Conservation (phyloP, 2,113 vertebrate genomes). For the Megalops atlanticus region DNA sequence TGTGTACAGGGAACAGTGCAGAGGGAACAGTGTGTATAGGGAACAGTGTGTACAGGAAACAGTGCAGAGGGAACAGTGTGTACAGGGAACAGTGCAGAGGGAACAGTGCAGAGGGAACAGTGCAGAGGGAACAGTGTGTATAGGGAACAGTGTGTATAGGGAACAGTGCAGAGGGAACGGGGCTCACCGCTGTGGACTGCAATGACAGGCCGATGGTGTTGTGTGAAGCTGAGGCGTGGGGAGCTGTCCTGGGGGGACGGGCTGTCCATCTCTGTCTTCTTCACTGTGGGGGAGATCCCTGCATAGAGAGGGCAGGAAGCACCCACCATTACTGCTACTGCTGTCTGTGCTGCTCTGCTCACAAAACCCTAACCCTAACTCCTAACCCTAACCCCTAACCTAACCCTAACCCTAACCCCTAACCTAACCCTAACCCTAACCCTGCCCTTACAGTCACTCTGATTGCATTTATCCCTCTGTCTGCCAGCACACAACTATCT, state of each 20-base stretch:
- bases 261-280: constrained; percentile 96
- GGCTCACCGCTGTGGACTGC: constrained; percentile 94
- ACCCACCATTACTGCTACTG: neutral
- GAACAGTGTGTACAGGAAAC: too few relatives aligned
- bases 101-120: too few relatives aligned
- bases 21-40: too few relatives aligned
- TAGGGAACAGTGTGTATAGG: neutral
- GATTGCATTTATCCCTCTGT: too few relatives aligned
- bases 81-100: neutral
- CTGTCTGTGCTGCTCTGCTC: neutral
- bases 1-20: neutral
- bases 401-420: too few relatives aligned
- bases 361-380: neutral
- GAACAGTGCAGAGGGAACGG: neutral
- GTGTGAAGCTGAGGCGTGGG: constrained; percentile 90
- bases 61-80: neutral
- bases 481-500: neutral
- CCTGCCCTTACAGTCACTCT: too few relatives aligned
- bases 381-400: too few relatives aligned
- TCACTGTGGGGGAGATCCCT: constrained; percentile 94
- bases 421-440: too few relatives aligned
- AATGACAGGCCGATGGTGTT: constrained; percentile 96
- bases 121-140: neutral
- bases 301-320: constrained; percentile 8
- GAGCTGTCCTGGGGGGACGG: constrained; percentile 93